phyloP scores from a whole-genome alignment of 2,113 vertebrate species.

The Zosterops borbonicus region DNA sequence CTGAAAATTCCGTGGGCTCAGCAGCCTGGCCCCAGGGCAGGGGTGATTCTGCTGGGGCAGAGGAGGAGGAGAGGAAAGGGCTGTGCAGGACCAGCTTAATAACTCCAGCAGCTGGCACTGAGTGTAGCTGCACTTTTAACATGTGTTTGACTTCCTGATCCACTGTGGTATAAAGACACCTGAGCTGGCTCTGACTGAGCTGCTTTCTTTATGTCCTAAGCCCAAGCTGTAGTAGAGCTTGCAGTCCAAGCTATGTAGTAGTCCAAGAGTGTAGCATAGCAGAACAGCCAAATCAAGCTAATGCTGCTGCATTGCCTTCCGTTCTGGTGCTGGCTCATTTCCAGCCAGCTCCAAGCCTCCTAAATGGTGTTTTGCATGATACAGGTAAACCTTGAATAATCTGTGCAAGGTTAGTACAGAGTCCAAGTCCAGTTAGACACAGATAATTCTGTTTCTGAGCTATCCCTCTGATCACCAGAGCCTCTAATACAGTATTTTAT shows the following conservation, averaged over 20 bases:
- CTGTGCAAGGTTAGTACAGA: background rate
- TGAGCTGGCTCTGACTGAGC: background rate
- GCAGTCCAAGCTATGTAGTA: too few relatives aligned
- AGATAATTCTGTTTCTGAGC: background rate
- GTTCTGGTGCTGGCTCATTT: background rate
- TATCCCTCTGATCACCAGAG: background rate
- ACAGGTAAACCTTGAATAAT: background rate
- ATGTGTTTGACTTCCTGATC: background rate
- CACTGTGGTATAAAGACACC: background rate
- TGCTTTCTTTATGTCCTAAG: background rate
- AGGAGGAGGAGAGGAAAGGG: background rate
- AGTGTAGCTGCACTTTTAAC: background rate
- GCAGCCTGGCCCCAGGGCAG: background rate
- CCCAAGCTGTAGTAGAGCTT: background rate
- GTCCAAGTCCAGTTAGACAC: background rate
- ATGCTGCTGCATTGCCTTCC: conserved; percentile 5
- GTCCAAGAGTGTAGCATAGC: background rate
- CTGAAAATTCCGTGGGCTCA: background rate
- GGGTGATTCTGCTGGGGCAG: rapidly evolving
- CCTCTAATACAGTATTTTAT: background rate
- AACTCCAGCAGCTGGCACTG: background rate
- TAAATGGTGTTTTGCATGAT: background rate
- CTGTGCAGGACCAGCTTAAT: background rate
- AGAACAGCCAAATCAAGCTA: background rate
- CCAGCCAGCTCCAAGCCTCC: background rate